Evolutionary conservation across 1,140 invertebrate genomes (phyloP), one percentile per base, ranked within the genome.

Genomic region (Platyscapa corneri): DNA sequence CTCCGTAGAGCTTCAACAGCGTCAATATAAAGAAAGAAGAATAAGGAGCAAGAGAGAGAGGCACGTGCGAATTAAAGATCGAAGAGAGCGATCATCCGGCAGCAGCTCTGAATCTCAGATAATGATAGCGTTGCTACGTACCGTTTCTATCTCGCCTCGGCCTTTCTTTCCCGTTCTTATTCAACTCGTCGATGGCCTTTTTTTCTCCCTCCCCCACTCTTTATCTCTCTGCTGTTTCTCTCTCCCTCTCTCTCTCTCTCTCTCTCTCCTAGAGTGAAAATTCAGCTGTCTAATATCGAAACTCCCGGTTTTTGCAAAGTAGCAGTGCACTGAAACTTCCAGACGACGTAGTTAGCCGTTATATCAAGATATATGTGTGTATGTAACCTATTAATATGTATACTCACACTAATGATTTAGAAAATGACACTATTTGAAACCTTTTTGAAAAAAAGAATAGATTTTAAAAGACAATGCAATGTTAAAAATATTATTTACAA

Each of bases 71-170:
- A 86, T 86, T 86, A 83, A 86, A 86, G 85, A 86, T 86, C 85
- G 85, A 86, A 86, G 85, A 82, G 74, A 86, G 85, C 85, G 85
- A 86, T 86, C 79, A 86, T 86, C 85, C 80, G 74, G 85, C 85
- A 78, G 85, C 85, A 86, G 64, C 65, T 67, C 81, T 80, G 85
- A 76, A 86, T 86, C 81, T 76, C 76, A 65, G 85, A 86, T 86
- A 86, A 86, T 86, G 85, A 86, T 86, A 86, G 81, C 81, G 79
- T 86, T 86, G 84, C 78, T 53, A 65, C 79, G 83, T 84, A 84
- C 84, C 87, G 79, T 87, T 87, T 83, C 84, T 86, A 86, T 83
- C 81, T 84, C 12, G 67, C 83, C 67, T 46, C 5, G 27, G 39
- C 56, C 23, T 83, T 83, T 84, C 78, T 46, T 32, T 85, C 74